Evolutionary conservation across 2,888 invertebrate genomes (phyloP).

Genomic region (Hypercompe scribonia): DNA sequence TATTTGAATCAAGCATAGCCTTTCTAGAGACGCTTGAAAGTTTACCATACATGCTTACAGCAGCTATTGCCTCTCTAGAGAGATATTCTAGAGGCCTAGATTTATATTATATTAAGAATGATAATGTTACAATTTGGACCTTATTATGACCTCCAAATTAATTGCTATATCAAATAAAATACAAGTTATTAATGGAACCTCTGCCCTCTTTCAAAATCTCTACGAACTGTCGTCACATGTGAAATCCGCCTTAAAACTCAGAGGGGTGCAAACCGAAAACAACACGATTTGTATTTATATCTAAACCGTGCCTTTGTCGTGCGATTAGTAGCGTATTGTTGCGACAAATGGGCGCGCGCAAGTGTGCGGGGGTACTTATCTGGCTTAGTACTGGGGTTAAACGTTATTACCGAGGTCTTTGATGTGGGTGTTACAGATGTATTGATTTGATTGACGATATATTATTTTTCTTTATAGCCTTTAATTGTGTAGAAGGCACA

Average conservation of each 20-base stretch:
- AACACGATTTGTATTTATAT: slow-evolving; percentile 85
- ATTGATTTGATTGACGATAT: slow-evolving; percentile 10
- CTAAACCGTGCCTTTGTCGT: slow-evolving; percentile 82
- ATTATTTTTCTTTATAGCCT: no score
- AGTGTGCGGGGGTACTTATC: slow-evolving; percentile 67
- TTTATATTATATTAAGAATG: background rate
- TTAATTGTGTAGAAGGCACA: background rate
- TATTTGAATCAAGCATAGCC: no score
- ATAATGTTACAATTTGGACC: background rate
- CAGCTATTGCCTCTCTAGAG: no score
- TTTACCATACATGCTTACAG: no score
- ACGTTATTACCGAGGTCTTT: slow-evolving; percentile 44
- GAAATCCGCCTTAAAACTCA: slow-evolving; percentile 47
- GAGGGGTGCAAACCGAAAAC: slow-evolving; percentile 80
- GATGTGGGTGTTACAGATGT: slow-evolving; percentile 37
- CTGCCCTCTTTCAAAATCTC: slow-evolving; percentile 13
- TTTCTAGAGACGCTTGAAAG: no score
- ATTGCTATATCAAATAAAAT: slow-evolving; percentile 21
- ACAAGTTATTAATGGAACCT: slow-evolving; percentile 11
- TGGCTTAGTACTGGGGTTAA: slow-evolving; percentile 54
- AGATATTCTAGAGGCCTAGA: no score
- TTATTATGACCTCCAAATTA: background rate
- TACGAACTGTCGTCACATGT: slow-evolving; percentile 24
- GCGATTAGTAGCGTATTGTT: slow-evolving; percentile 82
- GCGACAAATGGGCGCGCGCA: slow-evolving; percentile 63